phyloP scores from a whole-genome alignment of 2,888 invertebrate genomes.

The Scaeva pyrastri region DNA sequence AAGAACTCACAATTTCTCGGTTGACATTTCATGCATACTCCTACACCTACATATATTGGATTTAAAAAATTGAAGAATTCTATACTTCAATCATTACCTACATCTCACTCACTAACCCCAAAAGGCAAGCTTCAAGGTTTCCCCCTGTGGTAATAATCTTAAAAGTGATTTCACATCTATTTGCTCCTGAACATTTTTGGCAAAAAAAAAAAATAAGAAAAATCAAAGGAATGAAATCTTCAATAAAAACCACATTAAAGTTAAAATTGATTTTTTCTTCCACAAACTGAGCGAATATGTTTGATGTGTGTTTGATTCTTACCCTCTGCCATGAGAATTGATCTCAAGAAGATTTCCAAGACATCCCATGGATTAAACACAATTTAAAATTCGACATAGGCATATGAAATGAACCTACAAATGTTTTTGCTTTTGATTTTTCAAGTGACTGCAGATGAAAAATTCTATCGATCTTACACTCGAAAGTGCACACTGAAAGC shows the following conservation, averaged over 20 bases:
- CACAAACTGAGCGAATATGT: conserved; percentile 20
- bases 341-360: conserved; percentile 33
- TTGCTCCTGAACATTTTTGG: conserved; percentile 44
- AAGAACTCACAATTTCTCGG: conserved; percentile 39
- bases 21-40: neutral
- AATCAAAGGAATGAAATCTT: conserved; percentile 5
- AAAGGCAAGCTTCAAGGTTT: conserved; percentile 16
- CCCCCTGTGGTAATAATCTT: conserved; percentile 39
- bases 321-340: conserved; percentile 34
- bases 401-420: neutral
- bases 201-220: conserved; percentile 18
- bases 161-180: conserved; percentile 69
- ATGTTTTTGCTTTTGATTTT: conserved; percentile 11
- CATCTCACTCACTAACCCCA: neutral
- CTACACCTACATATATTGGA: neutral
- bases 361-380: conserved; percentile 35
- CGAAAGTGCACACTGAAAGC: conserved; percentile 26
- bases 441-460: conserved; percentile 41
- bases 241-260: conserved; percentile 22
- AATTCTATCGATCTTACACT: conserved; percentile 2
- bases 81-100: conserved; percentile 10
- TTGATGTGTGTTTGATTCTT: too few species aligned
- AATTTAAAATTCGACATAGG: neutral
- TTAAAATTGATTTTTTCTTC: conserved; percentile 53
- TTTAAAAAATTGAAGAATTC: conserved; percentile 5